Conservation (phyloP, 2,797 vertebrate genomes). For the Leptatherina wallacei region DNA sequence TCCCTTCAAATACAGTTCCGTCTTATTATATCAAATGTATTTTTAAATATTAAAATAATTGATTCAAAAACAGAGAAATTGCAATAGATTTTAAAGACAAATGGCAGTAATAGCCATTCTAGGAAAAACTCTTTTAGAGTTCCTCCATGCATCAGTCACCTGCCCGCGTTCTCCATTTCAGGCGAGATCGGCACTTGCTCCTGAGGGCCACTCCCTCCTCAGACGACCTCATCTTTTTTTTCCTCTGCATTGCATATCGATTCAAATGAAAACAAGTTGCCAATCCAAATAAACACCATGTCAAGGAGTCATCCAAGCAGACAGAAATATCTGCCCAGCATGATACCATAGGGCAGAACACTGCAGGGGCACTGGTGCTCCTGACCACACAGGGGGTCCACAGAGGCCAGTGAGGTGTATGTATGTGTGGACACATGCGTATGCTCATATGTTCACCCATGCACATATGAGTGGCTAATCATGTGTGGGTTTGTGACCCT, state of each 20-base stretch:
- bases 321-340: slow-evolving; percentile 86
- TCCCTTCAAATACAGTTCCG: background rate
- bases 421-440: slow-evolving; percentile 56
- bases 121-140: slow-evolving; percentile 5
- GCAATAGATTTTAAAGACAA: slow-evolving; percentile 1
- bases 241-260: slow-evolving; percentile 73
- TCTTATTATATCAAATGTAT: background rate
- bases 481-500: slow-evolving; percentile 70
- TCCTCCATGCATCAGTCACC: slow-evolving; percentile 40
- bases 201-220: slow-evolving; percentile 57
- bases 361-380: slow-evolving; percentile 74
- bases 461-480: slow-evolving; percentile 73
- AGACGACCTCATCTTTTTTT: slow-evolving; percentile 44
- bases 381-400: slow-evolving; percentile 73
- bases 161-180: slow-evolving; percentile 57
- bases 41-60: background rate
- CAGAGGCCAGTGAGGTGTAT: slow-evolving; percentile 49
- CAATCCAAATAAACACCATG: slow-evolving; percentile 89
- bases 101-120: background rate
- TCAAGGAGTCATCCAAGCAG: slow-evolving; percentile 85
- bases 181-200: slow-evolving; percentile 36
- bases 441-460: slow-evolving; percentile 64
- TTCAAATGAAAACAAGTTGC: slow-evolving; percentile 86
- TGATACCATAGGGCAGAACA: slow-evolving; percentile 76
- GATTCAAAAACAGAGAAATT: background rate